phyloP scores from a whole-genome alignment of 2,113 vertebrate species.

The Lonchura striata region DNA sequence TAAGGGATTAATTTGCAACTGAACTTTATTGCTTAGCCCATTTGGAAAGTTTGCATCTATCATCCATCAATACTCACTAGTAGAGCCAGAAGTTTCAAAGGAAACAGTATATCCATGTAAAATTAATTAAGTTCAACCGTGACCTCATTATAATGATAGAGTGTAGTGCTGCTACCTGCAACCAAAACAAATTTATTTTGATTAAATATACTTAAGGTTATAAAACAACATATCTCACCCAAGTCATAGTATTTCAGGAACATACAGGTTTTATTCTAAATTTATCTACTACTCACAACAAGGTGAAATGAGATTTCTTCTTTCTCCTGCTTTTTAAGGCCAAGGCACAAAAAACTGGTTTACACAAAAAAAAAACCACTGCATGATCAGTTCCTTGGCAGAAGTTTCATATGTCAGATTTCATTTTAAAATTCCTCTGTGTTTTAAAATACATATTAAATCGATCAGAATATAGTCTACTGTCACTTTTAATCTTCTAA shows the following conservation, averaged over 20 bases:
- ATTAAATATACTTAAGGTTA: constrained; percentile 24
- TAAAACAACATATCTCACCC: background rate
- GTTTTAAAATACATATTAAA: background rate
- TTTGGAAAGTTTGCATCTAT: constrained; percentile 7
- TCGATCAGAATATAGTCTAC: background rate
- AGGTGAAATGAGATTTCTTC: background rate
- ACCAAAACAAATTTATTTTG: constrained; percentile 66
- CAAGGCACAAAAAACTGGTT: background rate
- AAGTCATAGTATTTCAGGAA: background rate
- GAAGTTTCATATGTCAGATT: background rate
- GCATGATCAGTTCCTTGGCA: background rate
- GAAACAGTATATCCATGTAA: constrained; percentile 57
- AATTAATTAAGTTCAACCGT: constrained; percentile 56
- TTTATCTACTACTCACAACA: background rate
- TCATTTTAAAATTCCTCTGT: background rate
- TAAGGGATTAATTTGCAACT: background rate
- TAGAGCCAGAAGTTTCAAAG: constrained; percentile 54
- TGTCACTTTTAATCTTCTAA: background rate
- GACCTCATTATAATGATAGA: constrained; percentile 67
- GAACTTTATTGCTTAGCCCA: background rate
- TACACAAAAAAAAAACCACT: background rate
- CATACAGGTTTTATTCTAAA: background rate
- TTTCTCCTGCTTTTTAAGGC: background rate
- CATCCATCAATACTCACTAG: constrained; percentile 1
- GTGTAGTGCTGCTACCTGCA: constrained; percentile 12